Evolutionary conservation across 2,888 invertebrate species (phyloP), one percentile per base, ranked within the genome.

Genomic region (Lochmaea crataegi): DNA sequence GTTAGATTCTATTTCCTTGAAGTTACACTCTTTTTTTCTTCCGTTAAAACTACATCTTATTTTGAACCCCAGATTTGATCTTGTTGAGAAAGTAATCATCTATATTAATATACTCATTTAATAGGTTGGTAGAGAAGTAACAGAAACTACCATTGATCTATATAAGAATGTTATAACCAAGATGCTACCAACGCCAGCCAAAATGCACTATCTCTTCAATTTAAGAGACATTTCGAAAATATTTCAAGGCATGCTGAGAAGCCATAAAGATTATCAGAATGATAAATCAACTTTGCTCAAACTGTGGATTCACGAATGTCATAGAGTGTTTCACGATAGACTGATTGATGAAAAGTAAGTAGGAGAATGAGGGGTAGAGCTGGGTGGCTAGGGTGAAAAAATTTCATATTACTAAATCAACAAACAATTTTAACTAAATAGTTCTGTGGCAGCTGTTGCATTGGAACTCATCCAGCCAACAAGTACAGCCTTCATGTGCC

Each of bases 161-260:
- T 97, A 95, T 85, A 91, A 92, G 81, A 90, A 90, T 77, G 93
- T 96, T 0, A 90, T 90, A 0, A 87, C 85, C 0, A 94, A 92
- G 83, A 92, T 97, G 88, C 86, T 96, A 57, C 96, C 97, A 0
- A 96, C 96, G 0, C 96, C 96, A 0, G 90, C 92, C 74, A 97
- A 96, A 86, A 95, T 94, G 84, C 96, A 97, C 86, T 97, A 97
- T 81, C 87, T 96, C 51, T 97, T 96, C 87, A 96, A 96, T 86
- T 86, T 97, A 81, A 88, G 96, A 78, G 96, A 96, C 82, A 95
- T 97, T 78, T 96, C 96, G 1, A 94, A 92, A 88, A 92, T 96
- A 53, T 92, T 92, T 80, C 93, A 96, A 90, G 96, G 96, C 5
- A 85, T 97, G 16, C 85, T 97, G 18, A 89, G 95, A 75, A 92